Base-by-base conservation (phyloP, 2,797 vertebrate genomes). In the Pipistrellus pygmaeus region DNA sequence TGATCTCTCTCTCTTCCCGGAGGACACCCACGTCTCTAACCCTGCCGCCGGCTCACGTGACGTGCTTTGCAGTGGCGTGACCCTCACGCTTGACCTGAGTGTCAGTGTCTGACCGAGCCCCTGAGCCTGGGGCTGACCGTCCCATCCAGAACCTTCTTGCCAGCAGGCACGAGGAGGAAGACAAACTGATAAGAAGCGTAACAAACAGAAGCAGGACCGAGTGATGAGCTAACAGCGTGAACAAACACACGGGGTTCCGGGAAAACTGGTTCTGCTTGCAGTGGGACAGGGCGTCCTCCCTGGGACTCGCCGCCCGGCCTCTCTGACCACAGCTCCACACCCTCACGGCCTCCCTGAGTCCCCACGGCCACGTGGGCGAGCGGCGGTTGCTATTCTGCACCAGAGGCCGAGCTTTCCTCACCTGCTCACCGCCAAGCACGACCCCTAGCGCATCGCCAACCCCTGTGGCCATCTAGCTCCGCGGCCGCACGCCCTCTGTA, bases 91-190 rank as follows among this genome's bases (percentile, higher is more conserved):
- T 69, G 44, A 64, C 30, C 30, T 12, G 20, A 57, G 68, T 35
- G 15, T 25, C 25, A 2, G 18, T 76, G 41, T 73, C 62, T 82
- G 35, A 68, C 32, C 30, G 78, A 66, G 2, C 17, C 69, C 30
- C 30, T 69, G 53, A 25, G 57, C 35, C 60, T 23, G 64, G 46
- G 27, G 4, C 68, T 35, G 25, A 76, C 30, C 9, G 12, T 25
- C 21, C 72, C 55, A 38, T 27, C 14, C 71, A 68, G 78, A 32
- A 38, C n/a, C 15, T 3, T 46, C 41, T 38, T 77, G 57, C 53
- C 55, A 83, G 32, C 6, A 60, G 73, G 25, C 35, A 76, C 68
- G 38, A 88, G 77, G n/a, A 95, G 30, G 72, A 91, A 89, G 75
- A 35, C 35, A 83, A 64, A 78, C 55, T 41, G 72, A 48, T 44